Percentiles rank a stretch among this genome's conserved stretches.
These are phyloP conservation scores for Mythimna lalbum DNA, from an alignment of 2,888 invertebrate genomes.

Conservation along the genomic window DNA sequence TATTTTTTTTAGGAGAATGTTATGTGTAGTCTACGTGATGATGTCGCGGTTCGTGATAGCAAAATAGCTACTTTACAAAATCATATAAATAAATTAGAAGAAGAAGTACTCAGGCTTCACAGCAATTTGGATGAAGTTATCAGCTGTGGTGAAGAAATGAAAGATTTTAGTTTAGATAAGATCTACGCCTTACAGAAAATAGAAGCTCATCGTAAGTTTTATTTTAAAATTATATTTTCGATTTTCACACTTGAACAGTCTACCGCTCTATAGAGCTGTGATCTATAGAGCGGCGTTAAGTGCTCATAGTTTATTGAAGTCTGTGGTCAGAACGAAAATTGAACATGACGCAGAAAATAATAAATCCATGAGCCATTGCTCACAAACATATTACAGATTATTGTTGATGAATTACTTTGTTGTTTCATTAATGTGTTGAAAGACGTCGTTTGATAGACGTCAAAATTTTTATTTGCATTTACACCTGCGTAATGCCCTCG, in stretches of 20 bases:
- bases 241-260: too few species aligned
- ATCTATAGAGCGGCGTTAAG: background rate
- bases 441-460: background rate
- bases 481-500: background rate
- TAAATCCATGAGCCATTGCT: background rate
- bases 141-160: conserved; percentile 79
- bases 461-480: background rate
- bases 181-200: conserved; percentile 78
- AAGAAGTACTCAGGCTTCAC: conserved; percentile 80
- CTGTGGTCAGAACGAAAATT: background rate
- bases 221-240: too few species aligned
- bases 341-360: background rate
- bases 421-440: background rate
- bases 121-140: conserved; percentile 72
- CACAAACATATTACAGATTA: background rate
- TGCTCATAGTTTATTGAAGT: background rate
- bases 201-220: conserved; percentile 84
- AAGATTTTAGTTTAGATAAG: conserved; percentile 73
- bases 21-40: conserved; percentile 76
- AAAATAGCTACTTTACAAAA: conserved; percentile 83
- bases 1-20: conserved; percentile 76
- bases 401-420: background rate
- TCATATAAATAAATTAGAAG: conserved; percentile 82
- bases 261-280: too few species aligned
- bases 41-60: conserved; percentile 76